Percentiles rank a stretch among this genome's conserved stretches.
Evolutionary conservation across 2,888 invertebrate species (phyloP).

Genomic region (Phrixothrix hirtus): DNA sequence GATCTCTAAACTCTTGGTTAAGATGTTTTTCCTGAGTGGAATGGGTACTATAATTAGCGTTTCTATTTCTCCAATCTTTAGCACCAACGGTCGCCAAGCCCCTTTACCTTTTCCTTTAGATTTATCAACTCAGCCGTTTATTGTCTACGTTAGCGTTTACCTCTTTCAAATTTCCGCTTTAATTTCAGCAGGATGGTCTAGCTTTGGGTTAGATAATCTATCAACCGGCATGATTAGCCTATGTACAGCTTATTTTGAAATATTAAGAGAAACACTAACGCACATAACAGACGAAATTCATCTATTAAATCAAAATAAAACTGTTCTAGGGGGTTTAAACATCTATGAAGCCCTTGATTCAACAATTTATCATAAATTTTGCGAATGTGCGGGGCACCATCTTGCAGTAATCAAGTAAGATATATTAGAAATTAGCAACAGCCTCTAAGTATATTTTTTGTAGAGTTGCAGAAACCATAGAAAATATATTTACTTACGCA

Average conservation of each 20-base stretch:
- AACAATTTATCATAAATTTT: conserved; percentile 17
- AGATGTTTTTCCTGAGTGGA: conserved; percentile 16
- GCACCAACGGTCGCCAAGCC: conserved; percentile 3
- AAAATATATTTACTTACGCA: conserved; percentile 37
- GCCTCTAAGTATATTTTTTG: conserved; percentile 10
- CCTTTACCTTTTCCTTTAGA: conserved; percentile 18
- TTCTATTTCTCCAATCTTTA: conserved; percentile 7
- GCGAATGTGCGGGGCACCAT: conserved; percentile 35
- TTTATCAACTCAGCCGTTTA: conserved; percentile 4
- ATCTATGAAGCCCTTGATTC: conserved; percentile 8
- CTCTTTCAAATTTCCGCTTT: conserved; percentile 21
- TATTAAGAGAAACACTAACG: conserved; percentile 36
- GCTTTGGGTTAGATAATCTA: conserved; percentile 41
- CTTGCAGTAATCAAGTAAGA: conserved; percentile 36
- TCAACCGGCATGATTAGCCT: conserved; percentile 39
- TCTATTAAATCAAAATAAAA: background rate
- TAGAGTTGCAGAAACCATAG: conserved; percentile 36
- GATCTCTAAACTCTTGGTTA: conserved; percentile 7
- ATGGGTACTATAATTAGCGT: conserved; percentile 12
- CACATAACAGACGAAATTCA: conserved; percentile 11
- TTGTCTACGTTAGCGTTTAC: conserved; percentile 11
- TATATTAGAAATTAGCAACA: background rate
- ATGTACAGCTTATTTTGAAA: conserved; percentile 38
- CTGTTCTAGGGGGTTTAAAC: background rate
- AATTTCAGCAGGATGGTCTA: conserved; percentile 34